Evolutionary conservation across 2,113 vertebrate genomes (phyloP).

Genomic region (Tringa solitaria): DNA sequence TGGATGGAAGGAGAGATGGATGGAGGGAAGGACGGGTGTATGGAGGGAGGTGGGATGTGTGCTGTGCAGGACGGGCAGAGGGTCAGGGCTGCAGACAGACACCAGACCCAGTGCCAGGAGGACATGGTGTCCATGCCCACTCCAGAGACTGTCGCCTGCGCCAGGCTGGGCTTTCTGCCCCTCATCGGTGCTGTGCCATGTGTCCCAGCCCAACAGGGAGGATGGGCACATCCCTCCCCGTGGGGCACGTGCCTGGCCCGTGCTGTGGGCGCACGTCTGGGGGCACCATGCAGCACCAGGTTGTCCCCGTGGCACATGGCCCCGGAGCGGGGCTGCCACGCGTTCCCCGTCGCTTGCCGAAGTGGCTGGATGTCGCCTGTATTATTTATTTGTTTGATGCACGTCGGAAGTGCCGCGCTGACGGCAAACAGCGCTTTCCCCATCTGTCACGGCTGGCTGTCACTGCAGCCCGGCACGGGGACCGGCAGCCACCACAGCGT

Average conservation of each 20-base stretch:
- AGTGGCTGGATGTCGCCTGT: neutral
- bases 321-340: neutral
- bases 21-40: too few species aligned
- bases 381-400: neutral
- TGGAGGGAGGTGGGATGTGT: neutral
- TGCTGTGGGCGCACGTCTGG: neutral
- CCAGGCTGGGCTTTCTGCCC: neutral
- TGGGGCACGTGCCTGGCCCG: too few species aligned
- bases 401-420: neutral
- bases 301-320: neutral
- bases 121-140: neutral
- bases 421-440: neutral
- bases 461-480: neutral
- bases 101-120: neutral
- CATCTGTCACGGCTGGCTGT: neutral
- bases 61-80: neutral
- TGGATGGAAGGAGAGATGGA: neutral
- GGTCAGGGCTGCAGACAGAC: neutral
- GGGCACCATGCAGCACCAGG: neutral
- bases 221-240: neutral
- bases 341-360: neutral
- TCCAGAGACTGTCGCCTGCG: neutral
- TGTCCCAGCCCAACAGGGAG: neutral
- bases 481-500: neutral
- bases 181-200: rapidly evolving